These are phyloP conservation scores for Datnioides undecimradiatus DNA, from an alignment of 2,113 vertebrate genomes.

Conservation along the genomic window DNA sequence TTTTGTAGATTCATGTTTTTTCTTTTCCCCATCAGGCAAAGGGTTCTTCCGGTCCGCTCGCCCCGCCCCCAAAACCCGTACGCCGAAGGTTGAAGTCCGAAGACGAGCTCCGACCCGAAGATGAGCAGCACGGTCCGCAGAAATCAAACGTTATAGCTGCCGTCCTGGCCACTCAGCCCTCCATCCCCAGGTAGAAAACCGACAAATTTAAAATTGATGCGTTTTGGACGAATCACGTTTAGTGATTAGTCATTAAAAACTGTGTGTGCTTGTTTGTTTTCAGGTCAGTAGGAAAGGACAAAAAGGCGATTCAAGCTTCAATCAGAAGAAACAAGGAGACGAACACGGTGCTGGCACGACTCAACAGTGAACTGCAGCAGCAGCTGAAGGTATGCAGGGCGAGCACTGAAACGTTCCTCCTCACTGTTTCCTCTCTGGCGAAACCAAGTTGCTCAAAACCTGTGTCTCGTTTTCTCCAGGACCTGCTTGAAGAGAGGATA, in stretches of 20 bases:
- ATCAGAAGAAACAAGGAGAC: slow-evolving; percentile 99
- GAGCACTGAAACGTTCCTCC: neutral
- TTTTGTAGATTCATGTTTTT: neutral
- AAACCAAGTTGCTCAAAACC: neutral
- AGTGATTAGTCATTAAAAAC: too few relatives aligned
- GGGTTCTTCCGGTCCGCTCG: slow-evolving; percentile 90
- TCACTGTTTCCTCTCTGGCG: fast-evolving
- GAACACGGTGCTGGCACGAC: slow-evolving; percentile 97
- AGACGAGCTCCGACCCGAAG: slow-evolving; percentile 94
- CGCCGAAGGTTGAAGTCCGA: slow-evolving; percentile 97
- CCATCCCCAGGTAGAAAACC: slow-evolving; percentile 91
- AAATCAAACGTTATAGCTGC: slow-evolving; percentile 91
- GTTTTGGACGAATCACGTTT: fast-evolving
- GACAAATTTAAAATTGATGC: too few relatives aligned
- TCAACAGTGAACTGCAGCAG: slow-evolving; percentile 98
- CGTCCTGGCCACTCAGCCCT: slow-evolving; percentile 93
- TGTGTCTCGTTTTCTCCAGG: slow-evolving; percentile 84
- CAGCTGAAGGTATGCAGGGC: slow-evolving; percentile 92
- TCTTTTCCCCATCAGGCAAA: slow-evolving; percentile 85
- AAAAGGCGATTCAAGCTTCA: slow-evolving; percentile 98
- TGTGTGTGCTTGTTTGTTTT: slow-evolving; percentile 38
- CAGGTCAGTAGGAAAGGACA: slow-evolving; percentile 97
- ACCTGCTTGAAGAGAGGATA: slow-evolving; percentile 98
- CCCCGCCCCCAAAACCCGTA: slow-evolving; percentile 96
- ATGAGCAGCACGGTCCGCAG: slow-evolving; percentile 91